Base-by-base conservation (phyloP, 2,797 vertebrate genomes). In the Microcaecilia unicolor region DNA sequence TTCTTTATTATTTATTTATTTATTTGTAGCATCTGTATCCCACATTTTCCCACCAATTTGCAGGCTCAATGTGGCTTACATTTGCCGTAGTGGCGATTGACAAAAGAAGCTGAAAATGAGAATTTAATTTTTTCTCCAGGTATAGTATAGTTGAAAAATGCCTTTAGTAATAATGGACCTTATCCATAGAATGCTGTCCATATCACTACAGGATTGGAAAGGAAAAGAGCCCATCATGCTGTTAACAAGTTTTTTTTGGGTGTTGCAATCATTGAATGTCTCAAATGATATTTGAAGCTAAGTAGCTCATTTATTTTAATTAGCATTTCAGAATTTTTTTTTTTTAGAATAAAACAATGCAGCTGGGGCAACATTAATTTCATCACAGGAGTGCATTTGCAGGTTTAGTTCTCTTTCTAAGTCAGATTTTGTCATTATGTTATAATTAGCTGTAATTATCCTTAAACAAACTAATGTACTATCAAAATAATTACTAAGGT, bases 231-330 rank as follows among this genome's bases (percentile, higher is more conserved):
- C 3, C 14, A 11, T 38, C 38, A 3, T 46, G 17, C 15, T 29
- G 18, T 31, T 40, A 44, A 49, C 8, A 53, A 27, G 24, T 9
- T 2, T 22, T 18, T 31, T 18, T 31, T 56, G 58, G 9, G 13
- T 45, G 35, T 61, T 35, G 58, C 30, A 38, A 23, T 18, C 13
- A 16, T 16, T 41, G 48, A 41, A 44, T 29, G 2, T 41, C 18
- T 48, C 36, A 36, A 56, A 26, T 50, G 6, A 28, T 25, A 41
- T 44, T 33, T 49, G 23, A 55, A 44, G 9, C 2, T 51, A 33
- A 37, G 7, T 14, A 34, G n/a, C 36, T 52, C 31, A 34, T 34
- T 49, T 37, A 30, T 7, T 32, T 44, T 34, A 52, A 55, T 49
- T 52, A 51, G 15, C 15, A 1, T 34, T 60, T 58, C 25, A 22